Base-by-base conservation (phyloP, 2,888 invertebrate species). In the Acanthococcus lagerstroemiae region DNA sequence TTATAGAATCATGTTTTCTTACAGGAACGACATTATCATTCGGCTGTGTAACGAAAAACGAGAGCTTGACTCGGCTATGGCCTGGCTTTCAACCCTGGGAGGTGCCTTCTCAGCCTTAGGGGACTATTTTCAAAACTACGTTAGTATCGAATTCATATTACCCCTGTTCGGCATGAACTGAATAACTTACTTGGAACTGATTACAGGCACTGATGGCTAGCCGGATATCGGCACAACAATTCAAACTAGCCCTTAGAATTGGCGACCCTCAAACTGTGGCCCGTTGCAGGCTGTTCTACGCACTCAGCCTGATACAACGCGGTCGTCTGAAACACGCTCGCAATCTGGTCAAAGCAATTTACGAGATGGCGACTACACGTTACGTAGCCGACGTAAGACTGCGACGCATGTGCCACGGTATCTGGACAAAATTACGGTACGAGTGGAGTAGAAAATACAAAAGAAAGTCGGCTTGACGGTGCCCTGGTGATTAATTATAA, bases 101-200 rank as follows among this genome's bases (percentile, higher is more conserved):
- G 96, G 96, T 55, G 96, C 94, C 1, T 96, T 90, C 77, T 96
- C 96, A 2, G 90, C 95, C 1, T 80, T 97, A 63, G 97, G 96
- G 1, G 95, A 96, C 74, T 85, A 89, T 73, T 88, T 87, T 76
- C 78, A 80, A 61, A 78, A 83, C 73, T 91, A 87, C 79, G 90
- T 89, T 80, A 80, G 84, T 78, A 52, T 9, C 21, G 27, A 21
- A 15, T 30, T 46, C 19, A 57, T 55, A 1, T 25, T 24, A 21
- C 4, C 19, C n/a, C n/a, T n/a, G n/a, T n/a, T n/a, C n/a, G n/a
- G n/a, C n/a, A n/a, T n/a, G n/a, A n/a, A n/a, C n/a, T n/a, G n/a
- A n/a, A n/a, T n/a, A n/a, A n/a, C n/a, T n/a, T n/a, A n/a, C n/a
- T n/a, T n/a, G n/a, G n/a, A n/a, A n/a, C n/a, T n/a, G n/a, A n/a